A percentile compares a stretch with the other conserved stretches of the same genome.
These are phyloP conservation scores for cat (Felis catus) DNA, from an alignment of 2,113 vertebrate genomes.

Conservation along the genomic window F.catus_Fca126_mat1.0 CM031414.1:61483001-61483500, in stretches of 20 bases:
- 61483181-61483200: not conserved
- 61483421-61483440: not conserved
- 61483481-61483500: not conserved
- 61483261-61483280: not conserved
- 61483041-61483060: not conserved
- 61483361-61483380: not conserved
- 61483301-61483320: not conserved
- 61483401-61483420: not conserved
- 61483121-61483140: not conserved
- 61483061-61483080: not conserved
- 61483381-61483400: not conserved
- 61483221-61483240: not conserved
- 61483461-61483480: not conserved
- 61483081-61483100: not conserved
- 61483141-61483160: not conserved
- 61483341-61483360: not conserved
- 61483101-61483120: not conserved
- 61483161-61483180: not conserved
- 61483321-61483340: not conserved
- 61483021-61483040: not conserved
- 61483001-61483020: not conserved
- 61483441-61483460: not conserved
- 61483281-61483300: not conserved
- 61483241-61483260: not conserved
- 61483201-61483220: not conserved